Evolutionary conservation across 2,113 vertebrate species (phyloP).

Genomic region (Corythornis vintsioides): DNA sequence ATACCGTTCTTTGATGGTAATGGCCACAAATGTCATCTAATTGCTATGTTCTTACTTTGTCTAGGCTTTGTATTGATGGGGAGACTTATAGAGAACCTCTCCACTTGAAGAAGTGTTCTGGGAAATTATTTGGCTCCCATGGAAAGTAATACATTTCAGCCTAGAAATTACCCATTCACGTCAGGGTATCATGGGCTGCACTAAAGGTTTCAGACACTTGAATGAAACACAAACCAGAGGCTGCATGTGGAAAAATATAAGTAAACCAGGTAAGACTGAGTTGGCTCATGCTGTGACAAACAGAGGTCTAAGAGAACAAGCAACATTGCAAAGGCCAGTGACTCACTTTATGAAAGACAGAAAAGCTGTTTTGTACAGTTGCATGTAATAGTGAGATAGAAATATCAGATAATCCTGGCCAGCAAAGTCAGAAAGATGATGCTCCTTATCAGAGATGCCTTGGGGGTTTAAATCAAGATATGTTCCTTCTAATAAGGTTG

Average conservation of each 20-base stretch:
- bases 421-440: not conserved
- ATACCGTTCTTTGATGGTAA: conserved; percentile 55
- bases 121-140: conserved; percentile 35
- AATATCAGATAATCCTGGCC: not conserved
- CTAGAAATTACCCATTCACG: not conserved
- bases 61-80: conserved; percentile 29
- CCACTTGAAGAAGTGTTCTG: conserved; percentile 3
- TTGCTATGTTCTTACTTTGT: conserved; percentile 21
- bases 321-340: not conserved
- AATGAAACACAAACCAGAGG: not conserved
- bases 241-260: not conserved
- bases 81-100: not conserved
- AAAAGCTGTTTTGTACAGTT: not conserved
- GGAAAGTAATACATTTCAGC: not conserved
- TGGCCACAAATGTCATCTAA: conserved; percentile 60
- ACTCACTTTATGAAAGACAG: not conserved
- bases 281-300: not conserved
- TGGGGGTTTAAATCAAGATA: not conserved
- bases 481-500: not conserved
- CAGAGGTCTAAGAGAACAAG: not conserved
- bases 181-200: not conserved
- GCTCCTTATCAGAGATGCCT: not conserved
- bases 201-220: not conserved
- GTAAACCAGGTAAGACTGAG: not conserved
- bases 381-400: not conserved